A percentile compares a stretch with the other conserved stretches of the same genome.
Evolutionary conservation across 2,113 vertebrate genomes (phyloP).

Genomic region (Leucopsar rothschildi): DNA sequence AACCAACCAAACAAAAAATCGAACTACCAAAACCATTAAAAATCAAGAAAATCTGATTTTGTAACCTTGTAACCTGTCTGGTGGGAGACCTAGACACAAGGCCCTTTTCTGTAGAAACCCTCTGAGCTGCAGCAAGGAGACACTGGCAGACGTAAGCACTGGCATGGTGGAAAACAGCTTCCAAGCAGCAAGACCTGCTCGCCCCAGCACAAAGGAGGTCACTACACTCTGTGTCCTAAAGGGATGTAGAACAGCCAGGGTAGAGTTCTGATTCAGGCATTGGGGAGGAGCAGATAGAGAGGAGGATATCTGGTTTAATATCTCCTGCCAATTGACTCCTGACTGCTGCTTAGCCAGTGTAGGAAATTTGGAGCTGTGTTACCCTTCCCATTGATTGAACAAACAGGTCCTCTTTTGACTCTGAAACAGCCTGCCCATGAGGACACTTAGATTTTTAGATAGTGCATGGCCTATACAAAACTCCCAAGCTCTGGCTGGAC

Average conservation of each 20-base stretch:
- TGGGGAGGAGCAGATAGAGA: background rate
- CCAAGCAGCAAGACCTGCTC: background rate
- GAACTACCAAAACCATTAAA: background rate
- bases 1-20: background rate
- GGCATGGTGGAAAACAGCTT: background rate
- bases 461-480: background rate
- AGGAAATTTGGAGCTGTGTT: background rate
- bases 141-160: background rate
- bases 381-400: background rate
- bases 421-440: background rate
- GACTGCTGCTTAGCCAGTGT: background rate
- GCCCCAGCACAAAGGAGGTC: background rate
- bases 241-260: background rate
- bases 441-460: background rate
- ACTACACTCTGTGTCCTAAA: background rate
- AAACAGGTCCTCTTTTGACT: background rate
- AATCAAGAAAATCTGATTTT: background rate
- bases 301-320: background rate
- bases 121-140: background rate
- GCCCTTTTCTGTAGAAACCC: background rate
- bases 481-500: background rate
- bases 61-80: background rate
- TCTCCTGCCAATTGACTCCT: background rate
- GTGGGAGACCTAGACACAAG: background rate
- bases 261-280: background rate